Evolutionary conservation across 2,888 invertebrate species (phyloP), one percentile per base, ranked within the genome.

Genomic region (Zhengitettix transpicula): DNA sequence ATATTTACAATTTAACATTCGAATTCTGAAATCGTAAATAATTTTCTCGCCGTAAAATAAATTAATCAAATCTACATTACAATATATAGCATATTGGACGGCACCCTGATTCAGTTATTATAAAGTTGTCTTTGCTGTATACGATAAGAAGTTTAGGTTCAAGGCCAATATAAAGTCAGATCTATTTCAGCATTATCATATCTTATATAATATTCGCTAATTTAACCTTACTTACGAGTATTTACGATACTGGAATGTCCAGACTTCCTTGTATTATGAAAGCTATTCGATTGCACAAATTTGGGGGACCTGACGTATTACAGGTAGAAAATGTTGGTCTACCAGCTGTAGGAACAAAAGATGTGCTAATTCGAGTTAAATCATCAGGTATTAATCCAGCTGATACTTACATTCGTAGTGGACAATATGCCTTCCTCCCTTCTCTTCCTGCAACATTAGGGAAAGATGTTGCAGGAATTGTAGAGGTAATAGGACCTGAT

Each of bases 361-460:
- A 47, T 14, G 47, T 47, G 47, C 67, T 79, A 62, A 71, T 80
- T 9, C 70, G 73, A 63, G 73, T 79, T 1, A 63, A 67, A 28
- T 71, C 73, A 9, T 71, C 75, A 53, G 79, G 79, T 14, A 71
- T 81, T 1, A 80, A 81, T 64, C 80, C 80, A 9, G 78, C 79
- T 2, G 80, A 80, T 61, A 78, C 78, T 0, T 79, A 79, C 65
- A 74, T 78, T 58, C 68, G 78, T 16, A 65, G 70, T 40, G 80
- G 80, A 11, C 66, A 67, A 0, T 75, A 74, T 63, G 67, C 66
- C n/a, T 58, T 59, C 14, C 63, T 70, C 3, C 78, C 78, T 1
- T 59, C 67, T 8, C 68, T 80, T 42, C 80, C 80, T 0, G 76
- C 75, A 65, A 73, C 71, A 12, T 75, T 78, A 3, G 80, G 80